Evolutionary conservation across 2,113 vertebrate species (phyloP).

Genomic region (Thymallus thymallus): DNA sequence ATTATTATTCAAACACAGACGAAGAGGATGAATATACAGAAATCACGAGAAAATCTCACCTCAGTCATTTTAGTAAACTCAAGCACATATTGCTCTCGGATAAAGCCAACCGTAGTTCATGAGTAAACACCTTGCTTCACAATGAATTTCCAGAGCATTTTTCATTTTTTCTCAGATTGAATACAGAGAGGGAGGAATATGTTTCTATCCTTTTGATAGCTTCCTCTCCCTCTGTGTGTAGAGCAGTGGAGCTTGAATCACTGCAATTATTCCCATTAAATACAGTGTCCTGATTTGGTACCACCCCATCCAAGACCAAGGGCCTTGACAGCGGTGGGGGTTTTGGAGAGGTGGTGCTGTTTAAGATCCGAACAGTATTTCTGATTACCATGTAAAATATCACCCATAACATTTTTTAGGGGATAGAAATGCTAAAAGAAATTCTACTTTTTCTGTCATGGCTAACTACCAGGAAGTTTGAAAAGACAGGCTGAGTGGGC

Average conservation of each 20-base stretch:
- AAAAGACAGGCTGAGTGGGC: too few species aligned
- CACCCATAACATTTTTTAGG: too few species aligned
- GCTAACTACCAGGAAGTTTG: too few species aligned
- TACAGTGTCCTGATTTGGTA: slow-evolving; percentile 46
- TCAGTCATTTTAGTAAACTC: slow-evolving; percentile 31
- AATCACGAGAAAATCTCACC: slow-evolving; percentile 36
- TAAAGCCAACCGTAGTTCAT: slow-evolving; percentile 53
- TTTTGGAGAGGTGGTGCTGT: slow-evolving; percentile 37
- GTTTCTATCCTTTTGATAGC: slow-evolving; percentile 25
- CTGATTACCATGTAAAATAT: too few species aligned
- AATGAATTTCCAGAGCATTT: slow-evolving; percentile 48
- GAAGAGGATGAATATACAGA: slow-evolving; percentile 16
- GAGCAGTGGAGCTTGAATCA: slow-evolving; percentile 27
- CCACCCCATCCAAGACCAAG: slow-evolving; percentile 34
- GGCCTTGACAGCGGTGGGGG: slow-evolving; percentile 36
- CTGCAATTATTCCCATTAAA: slow-evolving; percentile 46
- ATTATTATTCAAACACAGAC: not conserved
- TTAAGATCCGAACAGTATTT: slow-evolving; percentile 12
- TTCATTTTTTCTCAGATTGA: slow-evolving; percentile 28
- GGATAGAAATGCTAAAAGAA: too few species aligned
- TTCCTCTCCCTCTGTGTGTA: not conserved
- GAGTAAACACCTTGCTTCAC: slow-evolving; percentile 59
- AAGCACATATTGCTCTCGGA: slow-evolving; percentile 38
- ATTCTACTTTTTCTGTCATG: too few species aligned
- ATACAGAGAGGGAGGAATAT: slow-evolving; percentile 56